phyloP scores from a whole-genome alignment of 2,797 vertebrate genomes.

The Syngnathus rostellatus region DNA sequence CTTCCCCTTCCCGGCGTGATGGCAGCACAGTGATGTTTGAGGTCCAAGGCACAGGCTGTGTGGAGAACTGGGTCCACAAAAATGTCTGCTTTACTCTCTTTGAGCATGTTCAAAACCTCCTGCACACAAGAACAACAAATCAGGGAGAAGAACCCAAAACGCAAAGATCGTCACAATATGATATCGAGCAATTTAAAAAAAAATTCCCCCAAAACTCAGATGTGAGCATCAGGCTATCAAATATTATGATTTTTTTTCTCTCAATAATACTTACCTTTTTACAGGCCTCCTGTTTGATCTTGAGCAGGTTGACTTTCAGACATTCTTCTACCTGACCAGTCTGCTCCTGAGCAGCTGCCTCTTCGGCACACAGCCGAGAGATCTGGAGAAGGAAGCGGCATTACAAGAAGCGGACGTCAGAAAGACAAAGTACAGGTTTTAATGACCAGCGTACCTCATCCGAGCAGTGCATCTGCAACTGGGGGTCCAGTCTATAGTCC shows the following conservation, averaged over 20 bases:
- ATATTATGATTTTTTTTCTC: no score
- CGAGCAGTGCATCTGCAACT: constrained; percentile 89
- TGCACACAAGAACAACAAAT: constrained; percentile 33
- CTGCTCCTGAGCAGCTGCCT: constrained; percentile 94
- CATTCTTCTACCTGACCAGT: constrained; percentile 96
- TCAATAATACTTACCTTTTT: constrained; percentile 74
- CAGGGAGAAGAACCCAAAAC: neutral
- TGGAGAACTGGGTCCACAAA: constrained; percentile 96
- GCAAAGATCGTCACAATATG: neutral
- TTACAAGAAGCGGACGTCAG: neutral
- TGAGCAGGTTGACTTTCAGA: constrained; percentile 90
- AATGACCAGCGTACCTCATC: constrained; percentile 72
- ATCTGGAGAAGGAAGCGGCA: constrained; percentile 64
- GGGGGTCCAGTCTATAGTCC: constrained; percentile 92
- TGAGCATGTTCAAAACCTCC: constrained; percentile 95
- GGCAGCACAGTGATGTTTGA: constrained; percentile 94
- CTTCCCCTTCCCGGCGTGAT: constrained; percentile 86
- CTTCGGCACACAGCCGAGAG: constrained; percentile 83
- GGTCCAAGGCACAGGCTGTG: constrained; percentile 93
- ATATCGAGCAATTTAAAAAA: no score
- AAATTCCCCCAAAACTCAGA: no score
- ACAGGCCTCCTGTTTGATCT: constrained; percentile 83
- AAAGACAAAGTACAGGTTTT: neutral
- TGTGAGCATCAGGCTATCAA: no score
- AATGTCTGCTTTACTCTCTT: constrained; percentile 96